phyloP scores from a whole-genome alignment of 1,140 invertebrate species.

The Drosophila neocordata region DNA sequence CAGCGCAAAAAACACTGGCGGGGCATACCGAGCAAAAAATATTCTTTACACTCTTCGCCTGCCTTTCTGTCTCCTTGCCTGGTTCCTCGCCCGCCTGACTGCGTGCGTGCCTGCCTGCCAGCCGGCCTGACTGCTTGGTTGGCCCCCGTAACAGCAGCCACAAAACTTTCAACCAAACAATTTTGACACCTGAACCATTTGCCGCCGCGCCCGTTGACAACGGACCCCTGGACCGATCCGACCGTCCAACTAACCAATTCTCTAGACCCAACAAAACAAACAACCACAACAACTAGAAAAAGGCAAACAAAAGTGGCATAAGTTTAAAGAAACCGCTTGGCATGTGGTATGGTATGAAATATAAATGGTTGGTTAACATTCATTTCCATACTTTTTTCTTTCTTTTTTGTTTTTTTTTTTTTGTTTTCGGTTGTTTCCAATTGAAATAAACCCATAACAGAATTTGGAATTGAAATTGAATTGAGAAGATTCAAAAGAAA shows the following conservation, averaged over 20 bases:
- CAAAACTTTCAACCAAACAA: slow-evolving; percentile 69
- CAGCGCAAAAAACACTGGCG: slow-evolving; percentile 3
- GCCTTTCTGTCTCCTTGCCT: too few relatives aligned
- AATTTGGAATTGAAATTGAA: slow-evolving; percentile 2
- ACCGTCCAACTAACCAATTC: background rate
- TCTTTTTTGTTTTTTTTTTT: slow-evolving; percentile 1
- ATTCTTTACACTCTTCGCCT: too few relatives aligned
- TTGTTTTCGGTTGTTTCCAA: background rate
- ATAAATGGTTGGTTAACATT: slow-evolving; percentile 11
- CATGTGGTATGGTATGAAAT: slow-evolving; percentile 8
- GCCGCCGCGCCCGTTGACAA: slow-evolving; percentile 59
- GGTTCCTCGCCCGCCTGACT: too few relatives aligned
- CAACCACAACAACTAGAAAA: slow-evolving; percentile 2
- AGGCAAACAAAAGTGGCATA: slow-evolving; percentile 8
- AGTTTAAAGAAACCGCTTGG: slow-evolving; percentile 9
- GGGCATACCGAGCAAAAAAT: background rate
- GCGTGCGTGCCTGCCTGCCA: too few relatives aligned
- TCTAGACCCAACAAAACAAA: background rate
- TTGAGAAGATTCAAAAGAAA: background rate
- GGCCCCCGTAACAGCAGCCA: slow-evolving; percentile 62
- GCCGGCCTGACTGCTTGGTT: too few relatives aligned
- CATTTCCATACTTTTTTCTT: slow-evolving; percentile 19
- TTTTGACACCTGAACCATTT: slow-evolving; percentile 77
- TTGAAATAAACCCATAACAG: slow-evolving; percentile 2
- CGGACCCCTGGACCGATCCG: slow-evolving; percentile 20